These are phyloP conservation scores for Synergus japonicus DNA, from an alignment of 2,888 invertebrate species.

Conservation along the genomic window DNA sequence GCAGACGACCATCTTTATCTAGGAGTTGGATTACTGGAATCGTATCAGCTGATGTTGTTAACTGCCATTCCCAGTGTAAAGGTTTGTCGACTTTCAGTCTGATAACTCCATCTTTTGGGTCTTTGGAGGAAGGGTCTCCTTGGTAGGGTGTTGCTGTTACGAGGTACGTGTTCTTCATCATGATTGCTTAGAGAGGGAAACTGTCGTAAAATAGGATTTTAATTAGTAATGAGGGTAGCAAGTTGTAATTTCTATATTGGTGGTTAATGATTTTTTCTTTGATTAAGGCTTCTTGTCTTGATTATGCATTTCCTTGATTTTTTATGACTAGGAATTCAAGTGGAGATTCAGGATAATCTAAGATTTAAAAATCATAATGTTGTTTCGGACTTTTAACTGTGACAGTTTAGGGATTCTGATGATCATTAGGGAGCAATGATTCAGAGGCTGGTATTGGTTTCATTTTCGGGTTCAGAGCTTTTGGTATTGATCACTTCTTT, in stretches of 20 bases:
- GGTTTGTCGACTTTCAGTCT: conserved; percentile 70
- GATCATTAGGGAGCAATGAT: not conserved
- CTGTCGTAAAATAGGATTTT: not conserved
- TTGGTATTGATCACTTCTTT: not conserved
- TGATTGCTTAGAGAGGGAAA: conserved; percentile 16
- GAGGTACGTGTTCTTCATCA: conserved; percentile 67
- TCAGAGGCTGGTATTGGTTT: no score
- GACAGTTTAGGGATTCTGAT: not conserved
- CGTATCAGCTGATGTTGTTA: conserved; percentile 70
- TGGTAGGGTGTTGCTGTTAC: conserved; percentile 53
- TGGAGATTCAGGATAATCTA: not conserved
- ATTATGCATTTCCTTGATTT: not conserved
- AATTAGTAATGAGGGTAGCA: not conserved
- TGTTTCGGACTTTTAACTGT: not conserved
- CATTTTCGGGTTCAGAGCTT: not conserved
- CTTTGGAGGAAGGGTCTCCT: conserved; percentile 45
- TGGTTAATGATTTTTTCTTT: not conserved
- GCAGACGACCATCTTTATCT: conserved; percentile 68
- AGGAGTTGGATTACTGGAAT: conserved; percentile 70
- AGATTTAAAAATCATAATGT: not conserved
- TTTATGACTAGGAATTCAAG: not conserved
- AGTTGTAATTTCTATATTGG: not conserved
- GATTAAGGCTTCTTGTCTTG: not conserved
- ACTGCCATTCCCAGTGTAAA: conserved; percentile 70
- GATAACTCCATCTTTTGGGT: conserved; percentile 65